These are phyloP conservation scores for Cricetomys ansorgei DNA, from an alignment of 2,113 vertebrate species.

Conservation along the genomic window DNA sequence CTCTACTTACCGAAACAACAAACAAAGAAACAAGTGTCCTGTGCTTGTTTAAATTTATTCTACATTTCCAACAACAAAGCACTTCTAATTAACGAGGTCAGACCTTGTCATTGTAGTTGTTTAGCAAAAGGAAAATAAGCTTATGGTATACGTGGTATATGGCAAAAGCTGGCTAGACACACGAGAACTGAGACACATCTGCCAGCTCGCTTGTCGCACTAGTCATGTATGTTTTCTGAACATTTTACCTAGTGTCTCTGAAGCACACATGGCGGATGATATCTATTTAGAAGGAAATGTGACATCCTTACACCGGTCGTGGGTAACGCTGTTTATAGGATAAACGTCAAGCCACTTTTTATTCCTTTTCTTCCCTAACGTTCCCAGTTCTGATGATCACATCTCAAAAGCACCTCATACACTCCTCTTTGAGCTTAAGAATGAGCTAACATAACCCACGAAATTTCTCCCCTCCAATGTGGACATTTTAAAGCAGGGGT, in stretches of 20 bases:
- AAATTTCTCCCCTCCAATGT: neutral
- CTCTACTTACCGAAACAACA: neutral
- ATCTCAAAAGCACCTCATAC: neutral
- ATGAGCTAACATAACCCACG: slow-evolving; percentile 28
- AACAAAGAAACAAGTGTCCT: neutral
- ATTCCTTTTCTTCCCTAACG: slow-evolving; percentile 8
- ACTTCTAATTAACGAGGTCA: neutral
- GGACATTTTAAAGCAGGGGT: neutral
- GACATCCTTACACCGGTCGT: neutral
- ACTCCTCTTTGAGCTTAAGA: slow-evolving; percentile 17
- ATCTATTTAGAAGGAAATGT: neutral
- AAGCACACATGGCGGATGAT: neutral
- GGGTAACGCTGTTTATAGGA: neutral
- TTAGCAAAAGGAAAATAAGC: neutral
- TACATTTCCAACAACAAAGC: neutral
- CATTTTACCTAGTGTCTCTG: neutral
- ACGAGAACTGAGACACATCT: neutral
- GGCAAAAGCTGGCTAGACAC: neutral
- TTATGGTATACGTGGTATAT: neutral
- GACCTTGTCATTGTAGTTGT: neutral
- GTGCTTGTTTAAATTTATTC: neutral
- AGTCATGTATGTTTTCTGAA: neutral
- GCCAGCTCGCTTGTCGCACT: neutral
- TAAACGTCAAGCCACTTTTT: neutral
- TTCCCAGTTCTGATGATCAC: neutral